These are phyloP conservation scores for Sebastes umbrosus DNA, from an alignment of 2,797 vertebrate species.

Conservation along the genomic window DNA sequence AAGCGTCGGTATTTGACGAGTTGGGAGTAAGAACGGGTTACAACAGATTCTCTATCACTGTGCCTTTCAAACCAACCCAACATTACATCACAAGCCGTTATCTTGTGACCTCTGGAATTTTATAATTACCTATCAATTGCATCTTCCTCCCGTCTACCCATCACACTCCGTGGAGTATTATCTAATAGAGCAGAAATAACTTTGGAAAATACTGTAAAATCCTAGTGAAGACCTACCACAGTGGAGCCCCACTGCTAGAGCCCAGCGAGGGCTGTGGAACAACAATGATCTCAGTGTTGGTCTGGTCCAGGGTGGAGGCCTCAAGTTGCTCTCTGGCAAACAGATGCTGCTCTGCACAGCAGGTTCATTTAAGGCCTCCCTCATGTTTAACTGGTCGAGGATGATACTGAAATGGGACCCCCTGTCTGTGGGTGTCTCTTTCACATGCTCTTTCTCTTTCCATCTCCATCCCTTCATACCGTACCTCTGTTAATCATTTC, in stretches of 20 bases:
- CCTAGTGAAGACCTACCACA: slow-evolving; percentile 40
- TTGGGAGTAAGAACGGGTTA: neutral
- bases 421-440: neutral
- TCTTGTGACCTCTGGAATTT: neutral
- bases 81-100: neutral
- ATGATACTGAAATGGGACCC: neutral
- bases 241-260: slow-evolving; percentile 6
- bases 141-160: neutral
- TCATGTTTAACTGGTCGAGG: neutral
- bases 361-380: slow-evolving; percentile 47
- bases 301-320: slow-evolving; percentile 48
- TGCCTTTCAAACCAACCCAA: neutral
- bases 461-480: neutral
- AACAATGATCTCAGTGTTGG: slow-evolving; percentile 65
- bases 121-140: neutral
- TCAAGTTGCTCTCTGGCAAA: slow-evolving; percentile 35
- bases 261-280: slow-evolving; percentile 27
- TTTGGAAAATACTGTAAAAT: slow-evolving; percentile 36
- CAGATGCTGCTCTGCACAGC: slow-evolving; percentile 43
- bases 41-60: neutral
- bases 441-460: neutral
- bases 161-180: slow-evolving; percentile 21
- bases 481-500: neutral
- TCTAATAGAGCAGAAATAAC: slow-evolving; percentile 27
- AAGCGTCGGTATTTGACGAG: neutral